A percentile compares a stretch with the other conserved stretches of the same genome.
These are phyloP conservation scores for Gracilinanus agilis DNA, from an alignment of 2,113 vertebrate species.

Conservation along the genomic window DNA sequence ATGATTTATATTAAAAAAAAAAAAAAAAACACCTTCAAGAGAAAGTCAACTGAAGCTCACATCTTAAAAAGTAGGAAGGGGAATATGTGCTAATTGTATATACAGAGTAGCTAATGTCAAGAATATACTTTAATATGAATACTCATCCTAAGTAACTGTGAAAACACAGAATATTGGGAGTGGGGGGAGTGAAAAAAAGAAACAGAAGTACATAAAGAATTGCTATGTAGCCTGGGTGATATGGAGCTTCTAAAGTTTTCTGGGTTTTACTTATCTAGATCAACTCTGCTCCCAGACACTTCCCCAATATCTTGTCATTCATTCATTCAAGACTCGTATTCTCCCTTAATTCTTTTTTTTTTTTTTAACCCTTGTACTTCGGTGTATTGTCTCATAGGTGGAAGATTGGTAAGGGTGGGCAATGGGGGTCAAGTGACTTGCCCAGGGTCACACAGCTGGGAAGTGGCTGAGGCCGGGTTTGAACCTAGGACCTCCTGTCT, in stretches of 20 bases:
- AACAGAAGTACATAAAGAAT: neutral
- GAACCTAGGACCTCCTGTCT: too few species aligned
- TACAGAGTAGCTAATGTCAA: conserved; percentile 48
- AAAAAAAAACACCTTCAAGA: conserved; percentile 62
- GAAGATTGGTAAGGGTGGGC: too few species aligned
- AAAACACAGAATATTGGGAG: conserved; percentile 27
- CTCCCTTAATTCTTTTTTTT: too few species aligned
- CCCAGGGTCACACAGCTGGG: too few species aligned
- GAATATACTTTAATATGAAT: conserved; percentile 40
- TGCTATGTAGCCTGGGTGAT: neutral
- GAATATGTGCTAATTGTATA: conserved; percentile 56
- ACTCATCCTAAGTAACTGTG: conserved; percentile 52
- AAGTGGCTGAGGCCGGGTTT: too few species aligned
- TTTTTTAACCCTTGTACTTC: too few species aligned
- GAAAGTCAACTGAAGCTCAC: conserved; percentile 64
- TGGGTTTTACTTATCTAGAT: neutral
- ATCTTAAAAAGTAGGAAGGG: conserved; percentile 43
- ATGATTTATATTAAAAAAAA: conserved; percentile 67
- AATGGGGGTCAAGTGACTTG: too few species aligned
- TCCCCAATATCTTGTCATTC: conserved; percentile 18
- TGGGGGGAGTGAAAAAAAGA: neutral
- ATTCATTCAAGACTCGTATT: conserved; percentile 31
- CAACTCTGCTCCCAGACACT: conserved; percentile 26
- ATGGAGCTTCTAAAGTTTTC: neutral
- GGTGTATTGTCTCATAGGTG: too few species aligned